Base-by-base conservation (phyloP, 2,113 vertebrate genomes). In the Pontoporia blainvillei region DNA sequence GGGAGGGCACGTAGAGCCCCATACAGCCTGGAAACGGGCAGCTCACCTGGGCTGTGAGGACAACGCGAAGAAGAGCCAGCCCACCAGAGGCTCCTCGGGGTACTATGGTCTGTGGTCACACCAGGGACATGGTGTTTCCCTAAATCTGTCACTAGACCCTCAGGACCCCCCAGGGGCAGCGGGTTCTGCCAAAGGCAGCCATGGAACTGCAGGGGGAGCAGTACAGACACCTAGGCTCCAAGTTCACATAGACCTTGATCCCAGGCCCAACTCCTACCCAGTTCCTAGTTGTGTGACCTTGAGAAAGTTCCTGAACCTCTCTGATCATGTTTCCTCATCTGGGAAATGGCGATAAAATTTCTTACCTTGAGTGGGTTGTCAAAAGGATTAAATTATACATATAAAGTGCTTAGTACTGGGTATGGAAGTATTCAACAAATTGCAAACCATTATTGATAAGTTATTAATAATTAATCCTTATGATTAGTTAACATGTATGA, bases 371-470 rank as follows among this genome's bases (percentile, higher is more conserved):
- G 49, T 93, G 85, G n/a, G 49, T 20, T 96, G 83, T 96, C 96
- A 89, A 69, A 91, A 91, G n/a, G 31, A 93, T 93, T 96, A 86
- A 94, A 94, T 88, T 95, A 96, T 92, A 72, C 91, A 84, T 90
- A 64, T 44, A 73, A 92, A 97, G 36, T 88, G 59, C 61, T 95
- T 91, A 62, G 62, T 52, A 13, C 25, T 59, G 49, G 71, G 61
- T 81, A 88, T 12, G 67, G 91, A 82, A 3, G 25, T 59, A 29
- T 78, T 96, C 76, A 67, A 88, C 87, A 98, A 85, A 83, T 96
- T 73, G 72, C 25, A 83, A 93, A 90, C 69, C 85, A 90, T 94
- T 75, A 87, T 82, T 59, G 61, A 62, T 46, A 88, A 49, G 54
- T 49, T 52, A 34, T 95, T 86, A 97, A 95, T 92, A 94, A 95